Conservation (phyloP, 1,140 invertebrate species). For the Bombus impatiens region DNA sequence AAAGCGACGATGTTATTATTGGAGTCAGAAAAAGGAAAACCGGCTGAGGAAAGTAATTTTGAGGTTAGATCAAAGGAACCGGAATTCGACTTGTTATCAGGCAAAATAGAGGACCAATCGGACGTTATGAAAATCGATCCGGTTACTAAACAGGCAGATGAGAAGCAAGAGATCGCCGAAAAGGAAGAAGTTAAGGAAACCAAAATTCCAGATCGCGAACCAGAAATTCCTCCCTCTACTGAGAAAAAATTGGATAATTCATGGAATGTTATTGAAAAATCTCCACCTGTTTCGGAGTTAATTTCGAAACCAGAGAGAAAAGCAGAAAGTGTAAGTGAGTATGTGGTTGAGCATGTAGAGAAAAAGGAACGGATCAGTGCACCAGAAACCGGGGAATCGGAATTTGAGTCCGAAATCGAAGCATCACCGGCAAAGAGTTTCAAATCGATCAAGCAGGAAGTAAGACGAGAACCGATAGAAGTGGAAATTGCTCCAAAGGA, state of each 20-base stretch:
- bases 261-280: constrained; percentile 67
- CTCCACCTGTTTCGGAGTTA: constrained; percentile 2
- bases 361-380: constrained; percentile 59
- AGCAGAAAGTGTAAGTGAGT: constrained; percentile 31
- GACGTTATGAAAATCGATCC: neutral
- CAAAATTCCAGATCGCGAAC: neutral
- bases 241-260: constrained; percentile 58
- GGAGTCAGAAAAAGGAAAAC: constrained; percentile 27
- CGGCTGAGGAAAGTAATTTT: neutral
- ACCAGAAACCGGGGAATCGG: constrained; percentile 70
- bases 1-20: constrained; percentile 28
- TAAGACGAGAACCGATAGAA: constrained; percentile 57
- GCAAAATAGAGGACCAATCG: constrained; percentile 2
- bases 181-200: constrained; percentile 6
- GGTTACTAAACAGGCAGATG: neutral
- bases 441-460: constrained; percentile 19
- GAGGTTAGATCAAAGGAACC: constrained; percentile 38
- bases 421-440: constrained; percentile 71
- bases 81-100: constrained; percentile 1
- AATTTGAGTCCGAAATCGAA: constrained; percentile 76
- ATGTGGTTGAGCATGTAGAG: constrained; percentile 6
- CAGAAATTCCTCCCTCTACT: constrained; percentile 50
- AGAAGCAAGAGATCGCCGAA: neutral
- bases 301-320: constrained; percentile 21
- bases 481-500: constrained; percentile 86